Base-by-base conservation (phyloP, 1,140 invertebrate genomes). In the Campodea augens region DNA sequence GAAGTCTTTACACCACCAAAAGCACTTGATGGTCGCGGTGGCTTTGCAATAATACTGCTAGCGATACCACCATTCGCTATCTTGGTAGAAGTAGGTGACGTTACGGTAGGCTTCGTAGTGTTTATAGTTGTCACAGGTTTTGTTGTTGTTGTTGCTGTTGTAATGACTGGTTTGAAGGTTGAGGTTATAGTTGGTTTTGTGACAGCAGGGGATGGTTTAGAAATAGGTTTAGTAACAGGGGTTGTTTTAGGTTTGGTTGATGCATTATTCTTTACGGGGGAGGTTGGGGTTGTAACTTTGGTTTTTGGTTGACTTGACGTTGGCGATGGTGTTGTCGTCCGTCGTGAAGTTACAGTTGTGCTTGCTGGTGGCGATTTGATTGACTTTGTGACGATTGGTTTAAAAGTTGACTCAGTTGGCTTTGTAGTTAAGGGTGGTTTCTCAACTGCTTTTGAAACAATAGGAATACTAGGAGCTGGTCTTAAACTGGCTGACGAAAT, bases 311-410 rank as follows among this genome's bases (percentile, higher is more conserved):
- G n/a, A n/a, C n/a, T n/a, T n/a, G n/a, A n/a, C 5, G 3, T 24
- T 12, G 7, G n/a, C 45, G 41, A 24, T 40, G 19, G 10, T 22
- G 7, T 43, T 48, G 53, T 78, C 79, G 1, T 78, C 62, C 4
- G 73, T 70, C 5, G 77, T 73, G 1, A 80, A 77, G 52, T 74
- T 70, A 37, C 82, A 65, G 56, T 83, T 82, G 1, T 77, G 77
- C 39, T 75, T 78, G 37, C 74, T 77, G 0, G 73, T 75, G 0
- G 70, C 78, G 0, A n/a, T n/a, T n/a, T n/a, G n/a, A n/a, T n/a
- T n/a, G n/a, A n/a, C n/a, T n/a, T n/a, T n/a, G n/a, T n/a, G n/a
- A n/a, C n/a, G n/a, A n/a, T n/a, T n/a, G n/a, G n/a, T n/a, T n/a
- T n/a, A n/a, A n/a, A n/a, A n/a, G n/a, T n/a, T n/a, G n/a, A n/a